Evolutionary conservation across 2,113 vertebrate genomes (phyloP), one percentile per base, ranked within the genome.

Genomic region (Semnornis frantzii): DNA sequence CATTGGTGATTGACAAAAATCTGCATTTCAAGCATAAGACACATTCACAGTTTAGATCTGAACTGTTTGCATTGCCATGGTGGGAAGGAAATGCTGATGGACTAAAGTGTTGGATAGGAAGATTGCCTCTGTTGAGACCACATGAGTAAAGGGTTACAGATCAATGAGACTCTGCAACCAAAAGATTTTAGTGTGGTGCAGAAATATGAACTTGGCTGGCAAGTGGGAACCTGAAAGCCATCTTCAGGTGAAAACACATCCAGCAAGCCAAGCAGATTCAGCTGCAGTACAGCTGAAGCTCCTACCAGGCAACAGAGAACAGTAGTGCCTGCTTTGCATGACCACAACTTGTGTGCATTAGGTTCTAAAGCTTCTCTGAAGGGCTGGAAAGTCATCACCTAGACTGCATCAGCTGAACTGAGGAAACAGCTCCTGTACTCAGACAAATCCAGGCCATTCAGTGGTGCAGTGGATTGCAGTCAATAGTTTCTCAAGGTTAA

Each of bases 381-480:
- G 55, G 39, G 57, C 58, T 95, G 76, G 78, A 62, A 82, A 72
- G 52, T 68, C 60, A 82, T 94, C 88, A 58, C 90, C 92, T 95
- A 85, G 82, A 44, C 31, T 59, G 17, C 39, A 91, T 30, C 82
- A 76, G 37, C 62, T 79, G 75, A 96, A 94, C 28, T 96, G 95
- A 91, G 63, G 92, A 93, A 96, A 87, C 72, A 97, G 94, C 79
- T 94, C 69, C 62, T 95, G 59, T 72, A 72, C 90, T 94, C 92
- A 96, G 92, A 94, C 60, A 78, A 94, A 88, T 95, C 79, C 84
- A 87, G 86, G 84, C 28, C 94, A 75, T 88, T 96, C 81, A 65
- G 52, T 44, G 44, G 78, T 30, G 57, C 46, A 92, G 77, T 95
- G 90, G 73, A 96, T 70, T 93, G 80, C 19, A 95, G 87, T 46